phyloP scores from a whole-genome alignment of 2,888 invertebrate species.

The Aleiodes leptofemur region DNA sequence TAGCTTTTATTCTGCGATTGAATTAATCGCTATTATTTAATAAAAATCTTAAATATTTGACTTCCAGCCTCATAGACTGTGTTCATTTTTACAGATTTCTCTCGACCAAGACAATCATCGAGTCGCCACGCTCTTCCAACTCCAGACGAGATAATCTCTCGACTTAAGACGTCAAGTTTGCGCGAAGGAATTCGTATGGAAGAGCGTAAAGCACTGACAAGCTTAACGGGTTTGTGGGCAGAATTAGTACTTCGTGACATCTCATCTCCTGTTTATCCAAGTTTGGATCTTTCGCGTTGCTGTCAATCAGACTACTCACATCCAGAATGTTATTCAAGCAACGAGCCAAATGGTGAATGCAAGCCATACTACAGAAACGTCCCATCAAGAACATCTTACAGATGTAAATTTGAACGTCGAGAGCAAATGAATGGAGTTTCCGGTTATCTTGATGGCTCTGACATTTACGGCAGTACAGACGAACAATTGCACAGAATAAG shows the following conservation, averaged over 20 bases:
- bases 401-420: slow-evolving; percentile 78
- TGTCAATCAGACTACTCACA: slow-evolving; percentile 72
- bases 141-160: slow-evolving; percentile 79
- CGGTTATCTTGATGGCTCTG: slow-evolving; percentile 89
- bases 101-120: slow-evolving; percentile 76
- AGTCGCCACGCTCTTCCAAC: slow-evolving; percentile 80
- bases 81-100: slow-evolving; percentile 71
- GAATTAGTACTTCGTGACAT: slow-evolving; percentile 86
- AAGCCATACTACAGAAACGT: slow-evolving; percentile 84
- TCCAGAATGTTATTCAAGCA: slow-evolving; percentile 78
- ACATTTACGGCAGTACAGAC: slow-evolving; percentile 87
- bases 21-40: no score
- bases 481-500: slow-evolving; percentile 83
- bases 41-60: no score
- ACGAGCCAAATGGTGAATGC: slow-evolving; percentile 73
- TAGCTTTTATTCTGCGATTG: no score
- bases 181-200: slow-evolving; percentile 79
- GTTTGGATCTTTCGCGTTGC: slow-evolving; percentile 62
- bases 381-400: slow-evolving; percentile 74
- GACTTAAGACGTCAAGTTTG: slow-evolving; percentile 76
- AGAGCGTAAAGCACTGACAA: slow-evolving; percentile 86
- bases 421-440: slow-evolving; percentile 92
- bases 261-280: slow-evolving; percentile 81
- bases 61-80: no score
- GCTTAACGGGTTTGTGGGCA: slow-evolving; percentile 88